These are phyloP conservation scores for Tenodera sinensis DNA, from an alignment of 2,888 invertebrate species.

Conservation along the genomic window DNA sequence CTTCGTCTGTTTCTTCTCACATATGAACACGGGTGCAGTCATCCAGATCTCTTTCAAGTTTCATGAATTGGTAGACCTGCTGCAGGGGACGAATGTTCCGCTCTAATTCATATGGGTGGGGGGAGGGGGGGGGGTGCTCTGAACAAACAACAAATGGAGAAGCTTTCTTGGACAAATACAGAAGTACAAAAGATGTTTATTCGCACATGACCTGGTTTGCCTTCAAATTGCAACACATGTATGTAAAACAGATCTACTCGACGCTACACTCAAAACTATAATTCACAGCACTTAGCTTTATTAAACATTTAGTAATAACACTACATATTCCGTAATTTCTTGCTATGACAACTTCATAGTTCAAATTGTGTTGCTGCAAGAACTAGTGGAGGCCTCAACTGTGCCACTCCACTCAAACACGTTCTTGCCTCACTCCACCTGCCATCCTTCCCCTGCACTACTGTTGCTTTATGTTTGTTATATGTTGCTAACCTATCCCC, in stretches of 20 bases:
- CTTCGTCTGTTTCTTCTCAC: background rate
- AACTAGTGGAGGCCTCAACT: too few species aligned
- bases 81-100: background rate
- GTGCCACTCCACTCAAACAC: too few species aligned
- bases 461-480: too few species aligned
- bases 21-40: background rate
- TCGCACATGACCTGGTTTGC: background rate
- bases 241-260: background rate
- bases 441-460: too few species aligned
- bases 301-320: too few species aligned
- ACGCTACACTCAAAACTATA: too few species aligned
- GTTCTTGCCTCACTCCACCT: too few species aligned
- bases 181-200: background rate
- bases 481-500: too few species aligned
- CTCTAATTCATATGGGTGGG: background rate
- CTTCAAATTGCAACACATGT: background rate
- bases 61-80: background rate
- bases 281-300: too few species aligned
- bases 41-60: background rate
- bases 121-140: background rate
- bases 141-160: background rate
- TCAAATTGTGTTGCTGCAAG: too few species aligned
- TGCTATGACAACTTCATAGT: too few species aligned
- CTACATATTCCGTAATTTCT: too few species aligned
- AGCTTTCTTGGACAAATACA: background rate